phyloP scores from a whole-genome alignment of 2,113 vertebrate species.

The Myxocyprinus asiaticus region DNA sequence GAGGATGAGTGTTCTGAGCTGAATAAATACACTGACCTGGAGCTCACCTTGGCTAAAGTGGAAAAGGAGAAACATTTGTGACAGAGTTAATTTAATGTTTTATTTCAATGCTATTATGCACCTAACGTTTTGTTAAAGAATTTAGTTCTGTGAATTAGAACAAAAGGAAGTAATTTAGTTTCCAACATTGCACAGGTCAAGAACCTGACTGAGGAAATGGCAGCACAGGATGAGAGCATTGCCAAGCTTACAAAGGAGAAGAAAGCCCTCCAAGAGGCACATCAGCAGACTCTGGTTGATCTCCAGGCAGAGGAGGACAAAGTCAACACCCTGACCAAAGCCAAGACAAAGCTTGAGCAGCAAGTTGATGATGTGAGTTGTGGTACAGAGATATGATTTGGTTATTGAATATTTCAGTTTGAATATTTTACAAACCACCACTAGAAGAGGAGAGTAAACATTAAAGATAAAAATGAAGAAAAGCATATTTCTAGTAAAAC shows the following conservation, averaged over 20 bases:
- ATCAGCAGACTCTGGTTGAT: conserved; percentile 65
- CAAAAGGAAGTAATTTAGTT: neutral
- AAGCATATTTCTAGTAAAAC: no score
- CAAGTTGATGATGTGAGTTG: conserved; percentile 54
- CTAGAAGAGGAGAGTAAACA: no score
- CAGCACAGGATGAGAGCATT: conserved; percentile 45
- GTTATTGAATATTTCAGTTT: no score
- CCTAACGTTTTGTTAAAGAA: neutral
- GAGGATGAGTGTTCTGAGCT: conserved; percentile 82
- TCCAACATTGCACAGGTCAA: conserved; percentile 30
- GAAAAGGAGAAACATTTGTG: conserved; percentile 76
- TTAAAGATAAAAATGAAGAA: no score
- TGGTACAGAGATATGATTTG: no score
- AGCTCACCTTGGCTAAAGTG: conserved; percentile 78
- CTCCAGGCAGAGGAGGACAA: conserved; percentile 72
- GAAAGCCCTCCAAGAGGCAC: conserved; percentile 62
- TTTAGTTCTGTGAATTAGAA: neutral
- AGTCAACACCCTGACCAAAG: conserved; percentile 56
- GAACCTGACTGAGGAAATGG: conserved; percentile 51
- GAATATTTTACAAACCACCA: no score
- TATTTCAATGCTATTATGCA: no score
- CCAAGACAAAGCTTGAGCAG: conserved; percentile 54
- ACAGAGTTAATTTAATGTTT: no score
- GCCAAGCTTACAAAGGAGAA: conserved; percentile 57
- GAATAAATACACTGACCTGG: conserved; percentile 80